These are phyloP conservation scores for Phyto melanocephala DNA, from an alignment of 2,888 invertebrate species.

Conservation along the genomic window DNA sequence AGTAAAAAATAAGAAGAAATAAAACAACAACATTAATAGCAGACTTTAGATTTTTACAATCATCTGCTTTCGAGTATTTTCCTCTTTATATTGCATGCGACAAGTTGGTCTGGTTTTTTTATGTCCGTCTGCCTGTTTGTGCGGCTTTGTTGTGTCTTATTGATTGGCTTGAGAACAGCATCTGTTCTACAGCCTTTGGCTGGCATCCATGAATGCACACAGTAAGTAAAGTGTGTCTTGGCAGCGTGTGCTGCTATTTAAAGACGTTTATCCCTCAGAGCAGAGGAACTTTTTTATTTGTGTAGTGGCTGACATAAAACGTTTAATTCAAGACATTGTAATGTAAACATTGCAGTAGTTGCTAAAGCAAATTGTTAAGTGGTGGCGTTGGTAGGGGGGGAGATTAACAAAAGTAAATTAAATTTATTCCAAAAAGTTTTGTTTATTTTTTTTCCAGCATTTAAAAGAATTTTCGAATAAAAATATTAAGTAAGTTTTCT, in stretches of 20 bases:
- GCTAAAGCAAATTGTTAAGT: neutral
- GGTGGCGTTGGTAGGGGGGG: neutral
- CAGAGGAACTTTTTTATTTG: slow-evolving; percentile 11
- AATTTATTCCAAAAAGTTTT: too few relatives aligned
- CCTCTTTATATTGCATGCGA: neutral
- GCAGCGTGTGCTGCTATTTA: slow-evolving; percentile 62
- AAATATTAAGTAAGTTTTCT: too few relatives aligned
- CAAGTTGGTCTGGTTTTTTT: slow-evolving; percentile 41
- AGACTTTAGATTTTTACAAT: slow-evolving; percentile 43
- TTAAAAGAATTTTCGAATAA: too few relatives aligned
- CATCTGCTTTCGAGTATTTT: slow-evolving; percentile 29
- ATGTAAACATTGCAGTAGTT: neutral
- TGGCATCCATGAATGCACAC: slow-evolving; percentile 1
- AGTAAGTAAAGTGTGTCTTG: slow-evolving; percentile 31
- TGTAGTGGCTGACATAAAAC: slow-evolving; percentile 28
- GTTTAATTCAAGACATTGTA: slow-evolving; percentile 27
- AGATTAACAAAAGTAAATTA: too few relatives aligned
- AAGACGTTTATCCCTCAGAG: slow-evolving; percentile 50
- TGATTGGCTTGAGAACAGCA: slow-evolving; percentile 60
- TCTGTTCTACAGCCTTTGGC: slow-evolving; percentile 66
- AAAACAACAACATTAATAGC: slow-evolving; percentile 24
- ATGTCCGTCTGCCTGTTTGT: slow-evolving; percentile 2
- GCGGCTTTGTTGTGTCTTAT: slow-evolving; percentile 25
- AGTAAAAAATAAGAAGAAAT: neutral
- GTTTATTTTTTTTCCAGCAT: too few relatives aligned